phyloP scores from a whole-genome alignment of 1,140 invertebrate species.

The Bradynema listronoti region DNA sequence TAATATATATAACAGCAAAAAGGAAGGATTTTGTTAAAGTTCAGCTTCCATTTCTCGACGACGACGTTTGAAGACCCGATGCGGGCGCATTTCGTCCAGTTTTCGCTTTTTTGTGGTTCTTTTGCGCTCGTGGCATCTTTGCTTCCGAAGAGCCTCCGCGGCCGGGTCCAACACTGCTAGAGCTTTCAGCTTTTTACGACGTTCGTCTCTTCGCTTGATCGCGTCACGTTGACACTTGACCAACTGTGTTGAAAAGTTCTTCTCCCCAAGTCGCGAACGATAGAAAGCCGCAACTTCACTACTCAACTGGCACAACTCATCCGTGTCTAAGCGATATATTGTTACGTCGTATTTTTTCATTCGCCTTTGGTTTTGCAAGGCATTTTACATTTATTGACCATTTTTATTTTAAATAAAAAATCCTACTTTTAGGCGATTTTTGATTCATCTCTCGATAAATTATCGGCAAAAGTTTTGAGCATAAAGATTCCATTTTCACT shows the following conservation, averaged over 20 bases:
- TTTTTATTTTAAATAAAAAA: background rate
- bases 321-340: slow-evolving; percentile 25
- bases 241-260: slow-evolving; percentile 9
- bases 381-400: background rate
- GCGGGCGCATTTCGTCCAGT: background rate
- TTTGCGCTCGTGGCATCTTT: slow-evolving; percentile 9
- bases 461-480: slow-evolving; percentile 16
- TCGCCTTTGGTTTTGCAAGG: background rate
- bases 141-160: slow-evolving; percentile 4
- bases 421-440: slow-evolving; percentile 28
- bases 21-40: too few species aligned
- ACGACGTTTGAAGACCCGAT: background rate
- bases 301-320: slow-evolving; percentile 21
- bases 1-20: too few species aligned
- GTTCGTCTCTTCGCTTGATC: background rate
- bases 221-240: slow-evolving; percentile 20
- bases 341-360: too few species aligned
- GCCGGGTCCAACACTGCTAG: slow-evolving; percentile 1
- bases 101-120: slow-evolving; percentile 1
- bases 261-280: slow-evolving; percentile 20
- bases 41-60: too few species aligned
- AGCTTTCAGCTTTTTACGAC: slow-evolving; percentile 22
- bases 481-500: background rate
- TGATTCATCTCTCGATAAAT: slow-evolving; percentile 32
- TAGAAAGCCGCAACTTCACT: slow-evolving; percentile 24